These are phyloP conservation scores for Sula dactylatra DNA, from an alignment of 2,113 vertebrate genomes.

Conservation along the genomic window DNA sequence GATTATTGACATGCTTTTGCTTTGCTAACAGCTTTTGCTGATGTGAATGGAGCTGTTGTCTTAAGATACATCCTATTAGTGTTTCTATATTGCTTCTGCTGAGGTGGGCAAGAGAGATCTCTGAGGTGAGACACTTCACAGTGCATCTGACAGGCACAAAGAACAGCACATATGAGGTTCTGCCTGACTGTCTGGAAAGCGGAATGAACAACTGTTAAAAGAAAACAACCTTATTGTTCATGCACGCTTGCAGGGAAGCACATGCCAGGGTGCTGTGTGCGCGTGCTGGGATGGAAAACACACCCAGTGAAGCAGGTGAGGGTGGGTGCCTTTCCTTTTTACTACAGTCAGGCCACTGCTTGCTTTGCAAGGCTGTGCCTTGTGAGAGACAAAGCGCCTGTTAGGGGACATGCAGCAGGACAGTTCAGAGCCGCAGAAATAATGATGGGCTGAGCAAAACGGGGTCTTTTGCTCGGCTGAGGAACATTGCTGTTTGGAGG, in stretches of 20 bases:
- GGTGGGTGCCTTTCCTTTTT: background rate
- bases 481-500: background rate
- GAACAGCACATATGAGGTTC: background rate
- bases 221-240: background rate
- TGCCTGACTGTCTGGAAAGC: background rate
- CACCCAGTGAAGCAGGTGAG: background rate
- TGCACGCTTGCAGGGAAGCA: accelerated
- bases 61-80: background rate
- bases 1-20: background rate
- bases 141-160: background rate
- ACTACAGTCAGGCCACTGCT: background rate
- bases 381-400: accelerated
- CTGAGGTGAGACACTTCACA: background rate
- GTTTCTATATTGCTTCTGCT: background rate
- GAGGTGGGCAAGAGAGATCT: background rate
- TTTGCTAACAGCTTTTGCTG: background rate
- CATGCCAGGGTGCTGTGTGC: background rate
- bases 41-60: background rate
- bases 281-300: background rate
- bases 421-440: background rate
- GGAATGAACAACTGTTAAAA: background rate
- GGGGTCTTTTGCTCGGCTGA: background rate
- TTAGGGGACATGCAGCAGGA: background rate
- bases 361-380: background rate
- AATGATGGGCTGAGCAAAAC: accelerated